phyloP scores from a whole-genome alignment of 2,888 invertebrate species.

The Ommatoiulus sabulosus region DNA sequence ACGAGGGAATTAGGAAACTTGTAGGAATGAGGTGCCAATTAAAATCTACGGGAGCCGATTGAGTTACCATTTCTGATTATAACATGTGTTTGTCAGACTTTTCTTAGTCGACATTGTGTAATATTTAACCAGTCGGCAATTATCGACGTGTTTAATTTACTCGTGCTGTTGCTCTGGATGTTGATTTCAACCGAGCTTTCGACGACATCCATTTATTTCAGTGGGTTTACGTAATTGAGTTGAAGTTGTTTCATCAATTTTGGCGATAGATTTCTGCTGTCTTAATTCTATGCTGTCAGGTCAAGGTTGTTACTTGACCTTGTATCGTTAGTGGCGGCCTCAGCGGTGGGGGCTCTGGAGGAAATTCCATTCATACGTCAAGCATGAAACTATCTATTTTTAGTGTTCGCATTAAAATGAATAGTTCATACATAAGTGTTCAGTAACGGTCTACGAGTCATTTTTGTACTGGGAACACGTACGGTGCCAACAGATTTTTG shows the following conservation, averaged over 20 bases:
- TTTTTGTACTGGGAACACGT: too few relatives aligned
- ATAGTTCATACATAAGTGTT: neutral
- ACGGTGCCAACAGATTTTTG: too few relatives aligned
- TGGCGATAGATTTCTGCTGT: neutral
- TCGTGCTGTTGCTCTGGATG: neutral
- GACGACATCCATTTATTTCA: neutral
- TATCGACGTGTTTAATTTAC: neutral
- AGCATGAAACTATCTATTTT: neutral
- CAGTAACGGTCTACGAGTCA: neutral
- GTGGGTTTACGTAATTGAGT: neutral
- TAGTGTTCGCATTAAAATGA: neutral
- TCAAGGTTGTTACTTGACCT: neutral
- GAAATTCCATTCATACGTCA: conserved; percentile 5
- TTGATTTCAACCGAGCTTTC: neutral
- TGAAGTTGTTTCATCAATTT: neutral
- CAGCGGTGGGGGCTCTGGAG: neutral
- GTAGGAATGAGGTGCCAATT: conserved; percentile 7
- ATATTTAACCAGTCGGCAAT: neutral
- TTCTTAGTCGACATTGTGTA: neutral
- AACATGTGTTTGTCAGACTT: neutral
- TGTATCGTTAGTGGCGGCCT: neutral
- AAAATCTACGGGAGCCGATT: neutral
- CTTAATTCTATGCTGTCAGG: neutral
- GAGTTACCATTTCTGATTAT: neutral
- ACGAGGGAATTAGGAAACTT: neutral